These are phyloP conservation scores for Calyptommatus sinebrachiatus DNA, from an alignment of 2,113 vertebrate genomes.

Conservation along the genomic window DNA sequence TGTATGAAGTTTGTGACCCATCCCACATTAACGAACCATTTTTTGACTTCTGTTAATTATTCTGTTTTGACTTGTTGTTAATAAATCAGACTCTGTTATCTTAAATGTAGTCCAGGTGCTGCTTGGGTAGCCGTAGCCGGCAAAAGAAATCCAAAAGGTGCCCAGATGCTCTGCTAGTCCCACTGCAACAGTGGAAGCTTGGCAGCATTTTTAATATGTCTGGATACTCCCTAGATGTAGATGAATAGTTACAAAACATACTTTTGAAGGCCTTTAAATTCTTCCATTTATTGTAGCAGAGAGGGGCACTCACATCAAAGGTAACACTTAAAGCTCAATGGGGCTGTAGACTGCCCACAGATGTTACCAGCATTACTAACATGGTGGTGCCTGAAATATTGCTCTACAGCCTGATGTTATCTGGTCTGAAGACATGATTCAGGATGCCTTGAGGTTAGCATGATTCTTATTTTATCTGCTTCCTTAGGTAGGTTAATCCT, in stretches of 20 bases:
- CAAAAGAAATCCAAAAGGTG: no score
- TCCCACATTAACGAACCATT: no score
- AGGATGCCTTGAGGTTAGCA: background rate
- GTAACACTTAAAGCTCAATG: background rate
- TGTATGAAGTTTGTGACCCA: no score
- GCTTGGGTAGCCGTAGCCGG: no score
- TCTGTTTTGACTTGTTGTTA: no score
- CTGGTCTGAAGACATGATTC: background rate
- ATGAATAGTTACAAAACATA: background rate
- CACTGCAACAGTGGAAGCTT: no score
- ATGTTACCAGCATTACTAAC: background rate
- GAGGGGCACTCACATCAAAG: background rate
- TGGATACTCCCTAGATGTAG: background rate
- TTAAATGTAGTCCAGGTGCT: no score
- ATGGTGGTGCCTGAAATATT: background rate
- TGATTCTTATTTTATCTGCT: background rate
- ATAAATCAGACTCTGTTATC: no score
- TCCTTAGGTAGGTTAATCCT: no score
- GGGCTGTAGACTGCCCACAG: background rate
- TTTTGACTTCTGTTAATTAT: no score
- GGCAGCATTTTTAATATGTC: no score
- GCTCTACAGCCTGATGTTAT: background rate
- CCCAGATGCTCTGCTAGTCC: no score
- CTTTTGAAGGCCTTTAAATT: background rate
- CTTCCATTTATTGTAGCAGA: background rate